Evolutionary conservation across 2,797 vertebrate species (phyloP), one percentile per base, ranked within the genome.

Genomic region (Australoheros facetus): DNA sequence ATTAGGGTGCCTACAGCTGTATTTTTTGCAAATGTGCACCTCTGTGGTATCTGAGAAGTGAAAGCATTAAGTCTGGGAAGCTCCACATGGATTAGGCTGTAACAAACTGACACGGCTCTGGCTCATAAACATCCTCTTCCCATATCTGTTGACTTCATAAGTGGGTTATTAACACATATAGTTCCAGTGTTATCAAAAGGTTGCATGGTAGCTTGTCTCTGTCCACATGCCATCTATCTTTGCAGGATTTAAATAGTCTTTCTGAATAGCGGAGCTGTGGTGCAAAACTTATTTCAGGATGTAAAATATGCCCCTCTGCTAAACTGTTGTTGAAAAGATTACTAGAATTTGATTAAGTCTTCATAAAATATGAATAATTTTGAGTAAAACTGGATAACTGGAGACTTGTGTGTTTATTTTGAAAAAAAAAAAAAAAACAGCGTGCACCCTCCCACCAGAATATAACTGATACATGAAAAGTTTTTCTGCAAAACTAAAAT

Each of bases 11-110:
- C 75, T 23, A 19, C 51, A 48, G n/a, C 39, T 16, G 58, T 83
- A 78, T 78, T 90, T 78, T 86, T 77, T 75, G 70, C 77, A 81
- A 72, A 84, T 71, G 21, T 32, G 26, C 37, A 56, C 12, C 70
- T 77, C 58, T 81, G 54, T 48, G 59, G 71, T 71, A 81, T 77
- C 4, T 75, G 30, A 73, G 34, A 81, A 37, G 7, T 17, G 30
- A 79, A 28, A 53, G 58, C 21, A 79, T 86, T 45, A 71, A 80
- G 71, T 48, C 66, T 71, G 10, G 42, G 60, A 70, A 60, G 75
- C n/a, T 80, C 74, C 11, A 3, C 75, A 70, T 84, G 82, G 81
- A 89, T 90, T 87, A 80, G 42, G 28, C 56, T 75, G 62, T 45
- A 73, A 86, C 34, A 71, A 82, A 70, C 62, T 3, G n/a, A 76